These are phyloP conservation scores for Brachyalestes nurse DNA, from an alignment of 2,797 vertebrate species.

Conservation along the genomic window DNA sequence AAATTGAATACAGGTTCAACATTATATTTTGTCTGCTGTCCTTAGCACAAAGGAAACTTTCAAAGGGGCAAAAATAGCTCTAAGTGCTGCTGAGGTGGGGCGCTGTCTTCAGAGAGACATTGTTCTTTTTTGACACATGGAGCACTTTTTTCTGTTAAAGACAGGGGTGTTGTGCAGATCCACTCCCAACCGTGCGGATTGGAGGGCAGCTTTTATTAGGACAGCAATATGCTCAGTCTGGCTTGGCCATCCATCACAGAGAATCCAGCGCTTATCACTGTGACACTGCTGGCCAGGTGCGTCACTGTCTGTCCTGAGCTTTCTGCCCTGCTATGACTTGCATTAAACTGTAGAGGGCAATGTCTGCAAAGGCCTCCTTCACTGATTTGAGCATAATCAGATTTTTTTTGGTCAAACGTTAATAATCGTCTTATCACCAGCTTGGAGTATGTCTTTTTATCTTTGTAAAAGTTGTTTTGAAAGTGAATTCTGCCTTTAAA, in stretches of 20 bases:
- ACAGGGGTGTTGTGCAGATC: slow-evolving; percentile 57
- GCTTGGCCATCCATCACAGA: slow-evolving; percentile 76
- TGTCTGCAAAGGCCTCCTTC: slow-evolving; percentile 28
- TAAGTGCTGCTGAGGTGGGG: slow-evolving; percentile 62
- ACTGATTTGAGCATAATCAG: neutral
- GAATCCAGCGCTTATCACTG: slow-evolving; percentile 45
- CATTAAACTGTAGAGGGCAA: slow-evolving; percentile 53
- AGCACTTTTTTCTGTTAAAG: slow-evolving; percentile 73
- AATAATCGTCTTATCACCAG: neutral
- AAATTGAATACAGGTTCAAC: slow-evolving; percentile 17
- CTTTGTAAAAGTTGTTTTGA: neutral
- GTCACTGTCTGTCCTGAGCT: slow-evolving; percentile 8
- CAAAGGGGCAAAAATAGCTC: slow-evolving; percentile 63
- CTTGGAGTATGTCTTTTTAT: neutral
- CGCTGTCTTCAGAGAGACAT: slow-evolving; percentile 66
- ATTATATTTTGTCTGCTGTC: slow-evolving; percentile 57
- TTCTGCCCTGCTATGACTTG: slow-evolving; percentile 11
- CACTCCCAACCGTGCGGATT: slow-evolving; percentile 65
- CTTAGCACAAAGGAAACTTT: slow-evolving; percentile 53
- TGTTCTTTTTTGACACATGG: slow-evolving; percentile 77
- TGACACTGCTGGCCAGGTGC: slow-evolving; percentile 36
- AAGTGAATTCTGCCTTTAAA: neutral
- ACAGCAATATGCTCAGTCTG: slow-evolving; percentile 77
- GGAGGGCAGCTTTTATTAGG: slow-evolving; percentile 76
- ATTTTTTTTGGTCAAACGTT: neutral